These are phyloP conservation scores for Andricus grossulariae DNA, from an alignment of 1,140 invertebrate species.

Conservation along the genomic window DNA sequence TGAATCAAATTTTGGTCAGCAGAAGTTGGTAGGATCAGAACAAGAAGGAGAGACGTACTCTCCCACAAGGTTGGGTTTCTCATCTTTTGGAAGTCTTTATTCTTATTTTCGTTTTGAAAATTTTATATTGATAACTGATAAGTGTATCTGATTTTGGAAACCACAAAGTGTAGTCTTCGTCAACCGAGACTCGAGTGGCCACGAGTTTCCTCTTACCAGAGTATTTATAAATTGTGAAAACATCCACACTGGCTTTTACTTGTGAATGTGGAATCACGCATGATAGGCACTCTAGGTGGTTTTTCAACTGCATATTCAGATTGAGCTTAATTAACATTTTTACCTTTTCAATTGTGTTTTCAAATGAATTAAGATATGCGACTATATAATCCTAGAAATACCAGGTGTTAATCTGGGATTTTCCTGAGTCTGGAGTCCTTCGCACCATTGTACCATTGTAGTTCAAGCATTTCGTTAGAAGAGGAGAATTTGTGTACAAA, in stretches of 20 bases:
- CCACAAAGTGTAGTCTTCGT: conserved; percentile 7
- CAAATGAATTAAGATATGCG: background rate
- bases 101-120: background rate
- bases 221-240: conserved; percentile 63
- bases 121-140: background rate
- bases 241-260: background rate
- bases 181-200: conserved; percentile 54
- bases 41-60: conserved; percentile 31
- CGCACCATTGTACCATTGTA: too few relatives aligned
- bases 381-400: too few relatives aligned
- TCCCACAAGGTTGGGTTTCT: conserved; percentile 15
- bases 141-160: background rate
- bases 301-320: background rate
- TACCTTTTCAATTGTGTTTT: background rate
- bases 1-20: conserved; percentile 31
- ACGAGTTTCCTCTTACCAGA: conserved; percentile 60
- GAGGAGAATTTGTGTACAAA: too few relatives aligned
- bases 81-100: background rate
- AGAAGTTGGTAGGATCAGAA: conserved; percentile 43
- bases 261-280: conserved; percentile 37
- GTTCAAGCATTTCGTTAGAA: too few relatives aligned
- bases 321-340: background rate
- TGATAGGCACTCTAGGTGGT: conserved; percentile 35
- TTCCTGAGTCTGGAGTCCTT: too few relatives aligned
- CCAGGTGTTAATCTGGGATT: too few relatives aligned